Base-by-base conservation (phyloP, 2,888 invertebrate genomes). In the Cryptus armator region DNA sequence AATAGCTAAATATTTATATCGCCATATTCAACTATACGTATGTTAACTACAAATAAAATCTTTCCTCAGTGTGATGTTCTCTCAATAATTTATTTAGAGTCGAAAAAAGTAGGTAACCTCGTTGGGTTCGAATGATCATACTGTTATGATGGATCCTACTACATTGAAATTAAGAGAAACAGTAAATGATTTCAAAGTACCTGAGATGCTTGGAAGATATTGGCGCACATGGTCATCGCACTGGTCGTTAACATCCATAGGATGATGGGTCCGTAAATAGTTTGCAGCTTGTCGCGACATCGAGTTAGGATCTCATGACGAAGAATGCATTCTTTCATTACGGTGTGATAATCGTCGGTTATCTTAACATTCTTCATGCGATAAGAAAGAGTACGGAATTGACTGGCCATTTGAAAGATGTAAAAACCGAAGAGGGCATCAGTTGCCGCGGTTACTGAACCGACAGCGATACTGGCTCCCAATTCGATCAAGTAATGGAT, bases 341-440 rank as follows among this genome's bases (percentile, higher is more conserved):
- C 46, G 3, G 53, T 70, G 1, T 24, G 29, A 72, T 86, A 86
- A 46, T 84, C 81, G 0, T 82, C 56, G 0, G 79, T 19, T 2
- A 64, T 46, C 5, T 59, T 74, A 1, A 86, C 44, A 44, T 86
- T 86, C 0, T 32, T 48, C 51, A 89, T 86, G 0, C 86, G 75
- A 37, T 68, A 70, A 0, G 87, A 75, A 37, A 90, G 83, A 14
- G 84, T 84, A 6, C 87, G 86, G 14, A 92, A 70, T 37, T 89
- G 84, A 2, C 89, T 88, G 0, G 86, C 78, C 68, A 91, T 88
- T 62, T 90, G 90, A 59, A 90, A 89, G 12, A 89, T 48, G 48
- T 89, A 89, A 12, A 88, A 85, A 9, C 90, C 89, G 71, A 90
- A 91, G 4, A 90, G 78, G 0, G 85, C 84, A 44, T 91, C 91